Percentiles rank a stretch among this genome's conserved stretches.
Evolutionary conservation across 1,140 invertebrate species (phyloP).

Genomic region (Subanguina moxae): DNA sequence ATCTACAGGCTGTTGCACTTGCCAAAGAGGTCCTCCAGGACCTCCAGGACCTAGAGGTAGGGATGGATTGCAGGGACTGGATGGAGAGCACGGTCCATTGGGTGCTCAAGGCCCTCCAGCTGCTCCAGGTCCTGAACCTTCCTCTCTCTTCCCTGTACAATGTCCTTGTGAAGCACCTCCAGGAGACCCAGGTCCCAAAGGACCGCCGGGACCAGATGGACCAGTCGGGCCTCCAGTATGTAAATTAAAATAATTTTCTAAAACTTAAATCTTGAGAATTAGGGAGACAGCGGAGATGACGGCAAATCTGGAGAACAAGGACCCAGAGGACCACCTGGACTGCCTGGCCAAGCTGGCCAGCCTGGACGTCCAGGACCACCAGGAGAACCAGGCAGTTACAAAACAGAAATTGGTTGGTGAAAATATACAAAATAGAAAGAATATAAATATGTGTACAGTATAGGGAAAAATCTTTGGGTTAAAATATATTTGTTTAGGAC

Average conservation of each 20-base stretch:
- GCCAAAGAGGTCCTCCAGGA: constrained; percentile 47
- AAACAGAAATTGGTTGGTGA: constrained; percentile 34
- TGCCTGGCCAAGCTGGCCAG: constrained; percentile 38
- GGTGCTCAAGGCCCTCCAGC: constrained; percentile 44
- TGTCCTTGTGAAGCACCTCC: constrained; percentile 48
- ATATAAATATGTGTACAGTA: no score
- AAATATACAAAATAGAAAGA: no score
- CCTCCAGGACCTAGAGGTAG: constrained; percentile 40
- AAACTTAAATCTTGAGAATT: constrained; percentile 3
- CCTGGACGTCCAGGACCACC: constrained; percentile 40
- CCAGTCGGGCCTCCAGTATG: constrained; percentile 34
- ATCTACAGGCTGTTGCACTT: constrained; percentile 50
- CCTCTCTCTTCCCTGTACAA: constrained; percentile 42
- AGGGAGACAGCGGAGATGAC: constrained; percentile 36
- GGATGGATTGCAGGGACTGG: constrained; percentile 44
- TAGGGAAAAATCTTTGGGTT: no score
- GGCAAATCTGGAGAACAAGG: constrained; percentile 48
- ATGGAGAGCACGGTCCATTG: constrained; percentile 43
- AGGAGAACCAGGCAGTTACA: constrained; percentile 41
- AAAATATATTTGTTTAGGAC: no score
- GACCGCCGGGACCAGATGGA: constrained; percentile 14
- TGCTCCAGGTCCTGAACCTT: constrained; percentile 41
- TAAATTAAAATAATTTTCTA: neutral
- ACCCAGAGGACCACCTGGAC: constrained; percentile 36
- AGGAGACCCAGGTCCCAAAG: constrained; percentile 36